Evolutionary conservation across 2,888 invertebrate species (phyloP), one percentile per base, ranked within the genome.

Genomic region (Drosophila paracracens): DNA sequence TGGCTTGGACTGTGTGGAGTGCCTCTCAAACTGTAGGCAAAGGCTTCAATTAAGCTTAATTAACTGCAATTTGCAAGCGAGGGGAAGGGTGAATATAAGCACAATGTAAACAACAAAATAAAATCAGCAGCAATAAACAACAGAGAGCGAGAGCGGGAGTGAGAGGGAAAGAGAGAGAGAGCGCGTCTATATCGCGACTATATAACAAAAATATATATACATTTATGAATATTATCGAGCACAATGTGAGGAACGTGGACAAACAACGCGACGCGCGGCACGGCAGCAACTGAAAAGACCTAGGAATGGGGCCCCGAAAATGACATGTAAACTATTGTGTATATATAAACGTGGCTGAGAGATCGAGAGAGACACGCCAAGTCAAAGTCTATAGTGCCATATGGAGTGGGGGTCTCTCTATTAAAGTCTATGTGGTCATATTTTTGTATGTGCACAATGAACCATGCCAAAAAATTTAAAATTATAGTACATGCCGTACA

Each of bases 31-130:
- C 87, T 87, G 89, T 74, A 48, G 54, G 43, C 43, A 82, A 66
- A 53, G 72, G 66, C 68, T 72, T 88, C 81, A 89, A 85, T 85
- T 89, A 85, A 38, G 74, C 71, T 88, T 85, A 89, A 85, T 85
- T 89, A 89, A 85, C 70, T 78, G 78, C 78, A 85, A 88, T 88
- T 85, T 88, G 75, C 74, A 52, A 35, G 31, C 27, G n/a, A 43
- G 31, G n/a, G 43, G 2, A n/a, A 16, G 21, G 13, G 43, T 53
- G 40, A 54, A 18, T 18, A 11, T 27, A 8, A 51, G 50, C 58
- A 50, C 58, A 57, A 48, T 59, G 58, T 62, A 64, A 69, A 78
- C 40, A 57, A 69, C 46, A 56, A 74, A 36, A 35, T 29, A 33
- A 60, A 75, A 74, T 60, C 70, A 66, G 57, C 65, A 59, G 40